Conservation (phyloP, 2,113 vertebrate genomes). For the Phodopus roborovskii region DNA sequence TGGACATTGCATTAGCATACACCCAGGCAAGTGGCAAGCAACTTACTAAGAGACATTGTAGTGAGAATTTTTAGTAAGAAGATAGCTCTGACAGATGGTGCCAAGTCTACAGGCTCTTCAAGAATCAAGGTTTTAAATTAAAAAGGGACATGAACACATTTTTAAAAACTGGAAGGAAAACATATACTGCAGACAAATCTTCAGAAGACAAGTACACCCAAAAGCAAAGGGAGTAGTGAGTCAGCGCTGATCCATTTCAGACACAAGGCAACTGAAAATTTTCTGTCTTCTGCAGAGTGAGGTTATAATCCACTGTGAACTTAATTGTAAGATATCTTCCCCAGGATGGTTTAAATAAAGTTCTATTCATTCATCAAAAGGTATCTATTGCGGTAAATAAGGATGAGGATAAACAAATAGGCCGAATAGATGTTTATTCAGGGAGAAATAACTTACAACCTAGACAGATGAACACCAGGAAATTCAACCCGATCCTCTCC, state of each 20-base stretch:
- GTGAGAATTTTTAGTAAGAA: not conserved
- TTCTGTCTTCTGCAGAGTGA: not conserved
- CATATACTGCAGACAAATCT: not conserved
- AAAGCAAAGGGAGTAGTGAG: not conserved
- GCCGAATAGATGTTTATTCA: too few species aligned
- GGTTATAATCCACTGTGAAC: not conserved
- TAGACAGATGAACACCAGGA: too few species aligned
- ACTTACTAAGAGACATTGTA: not conserved
- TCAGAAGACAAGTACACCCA: not conserved
- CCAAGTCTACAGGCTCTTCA: not conserved
- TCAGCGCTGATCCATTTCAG: not conserved
- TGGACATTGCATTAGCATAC: not conserved
- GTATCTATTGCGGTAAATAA: too few species aligned
- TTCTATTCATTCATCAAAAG: not conserved
- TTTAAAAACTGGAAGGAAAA: not conserved
- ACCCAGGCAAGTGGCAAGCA: not conserved
- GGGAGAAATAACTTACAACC: too few species aligned
- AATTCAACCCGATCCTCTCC: too few species aligned
- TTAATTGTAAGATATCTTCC: not conserved
- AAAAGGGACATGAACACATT: not conserved
- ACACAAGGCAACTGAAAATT: not conserved
- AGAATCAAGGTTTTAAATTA: not conserved
- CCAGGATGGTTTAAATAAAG: not conserved
- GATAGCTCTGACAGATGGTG: not conserved
- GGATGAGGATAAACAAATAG: too few species aligned